phyloP scores from a whole-genome alignment of 2,888 invertebrate genomes.

The Onchidella celtica region DNA sequence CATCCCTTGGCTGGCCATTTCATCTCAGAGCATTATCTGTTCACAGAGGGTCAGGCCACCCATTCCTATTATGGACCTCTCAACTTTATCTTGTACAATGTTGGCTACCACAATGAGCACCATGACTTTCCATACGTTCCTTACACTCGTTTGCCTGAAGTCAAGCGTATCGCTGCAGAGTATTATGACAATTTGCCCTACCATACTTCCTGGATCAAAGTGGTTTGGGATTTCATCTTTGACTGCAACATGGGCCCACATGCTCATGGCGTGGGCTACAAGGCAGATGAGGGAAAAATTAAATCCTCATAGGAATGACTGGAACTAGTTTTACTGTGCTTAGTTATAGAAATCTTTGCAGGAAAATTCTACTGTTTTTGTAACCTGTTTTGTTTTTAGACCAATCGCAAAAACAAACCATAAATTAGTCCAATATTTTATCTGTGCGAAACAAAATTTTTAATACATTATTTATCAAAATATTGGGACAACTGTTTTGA shows the following conservation, averaged over 20 bases:
- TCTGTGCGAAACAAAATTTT: too few species aligned
- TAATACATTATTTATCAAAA: too few species aligned
- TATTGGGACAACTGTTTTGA: too few species aligned
- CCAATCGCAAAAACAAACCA: background rate
- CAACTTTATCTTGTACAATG: slow-evolving; percentile 78
- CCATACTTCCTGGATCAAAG: slow-evolving; percentile 95
- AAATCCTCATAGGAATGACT: slow-evolving; percentile 47
- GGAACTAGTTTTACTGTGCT: too few species aligned
- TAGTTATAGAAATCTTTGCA: too few species aligned
- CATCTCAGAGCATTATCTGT: slow-evolving; percentile 79
- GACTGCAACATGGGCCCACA: slow-evolving; percentile 98
- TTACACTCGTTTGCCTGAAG: slow-evolving; percentile 75
- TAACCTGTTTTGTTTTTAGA: too few species aligned
- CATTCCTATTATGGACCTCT: slow-evolving; percentile 80
- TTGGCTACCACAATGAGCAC: slow-evolving; percentile 80
- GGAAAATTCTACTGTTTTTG: too few species aligned
- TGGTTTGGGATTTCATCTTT: slow-evolving; percentile 96
- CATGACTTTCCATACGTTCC: slow-evolving; percentile 81
- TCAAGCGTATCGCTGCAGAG: slow-evolving; percentile 87
- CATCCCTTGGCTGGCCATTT: slow-evolving; percentile 80
- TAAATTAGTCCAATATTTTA: background rate
- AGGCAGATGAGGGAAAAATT: slow-evolving; percentile 51
- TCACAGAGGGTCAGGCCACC: slow-evolving; percentile 76
- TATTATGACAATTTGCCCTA: slow-evolving; percentile 96
- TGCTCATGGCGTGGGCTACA: slow-evolving; percentile 85